Conservation (phyloP, 2,888 invertebrate genomes). For the Conus canariensis region DNA sequence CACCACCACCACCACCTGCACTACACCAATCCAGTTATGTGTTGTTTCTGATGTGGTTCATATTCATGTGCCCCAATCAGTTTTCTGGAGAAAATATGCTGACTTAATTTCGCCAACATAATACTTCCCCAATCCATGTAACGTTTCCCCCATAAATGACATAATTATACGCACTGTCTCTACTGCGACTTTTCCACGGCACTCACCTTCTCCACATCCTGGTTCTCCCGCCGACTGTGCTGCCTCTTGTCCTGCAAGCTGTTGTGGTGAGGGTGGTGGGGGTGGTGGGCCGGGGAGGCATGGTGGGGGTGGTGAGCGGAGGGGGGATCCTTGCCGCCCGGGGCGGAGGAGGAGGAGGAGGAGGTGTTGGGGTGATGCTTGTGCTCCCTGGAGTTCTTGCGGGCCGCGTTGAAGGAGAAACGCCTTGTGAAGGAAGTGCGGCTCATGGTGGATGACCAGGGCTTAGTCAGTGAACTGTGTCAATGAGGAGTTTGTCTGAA, state of each 20-base stretch:
- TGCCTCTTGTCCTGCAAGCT: slow-evolving; percentile 50
- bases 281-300: not conserved
- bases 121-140: too few species aligned
- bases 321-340: slow-evolving; percentile 42
- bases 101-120: too few species aligned
- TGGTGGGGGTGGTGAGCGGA: slow-evolving; percentile 15
- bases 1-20: too few species aligned
- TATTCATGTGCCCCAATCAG: too few species aligned
- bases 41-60: too few species aligned
- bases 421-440: slow-evolving; percentile 47
- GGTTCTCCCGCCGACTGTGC: slow-evolving; percentile 51
- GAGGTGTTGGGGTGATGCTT: slow-evolving; percentile 36
- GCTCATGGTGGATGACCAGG: slow-evolving; percentile 40
- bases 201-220: slow-evolving; percentile 49
- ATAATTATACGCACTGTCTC: too few species aligned
- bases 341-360: slow-evolving; percentile 34
- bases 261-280: slow-evolving; percentile 34
- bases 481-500: not conserved
- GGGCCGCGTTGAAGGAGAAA: slow-evolving; percentile 46
- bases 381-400: slow-evolving; percentile 51
- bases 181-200: too few species aligned
- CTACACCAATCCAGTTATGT: too few species aligned
- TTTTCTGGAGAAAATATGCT: too few species aligned
- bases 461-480: not conserved
- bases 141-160: too few species aligned